Evolutionary conservation across 2,888 invertebrate species (phyloP), one percentile per base, ranked within the genome.

Genomic region (Clunio marinus): DNA sequence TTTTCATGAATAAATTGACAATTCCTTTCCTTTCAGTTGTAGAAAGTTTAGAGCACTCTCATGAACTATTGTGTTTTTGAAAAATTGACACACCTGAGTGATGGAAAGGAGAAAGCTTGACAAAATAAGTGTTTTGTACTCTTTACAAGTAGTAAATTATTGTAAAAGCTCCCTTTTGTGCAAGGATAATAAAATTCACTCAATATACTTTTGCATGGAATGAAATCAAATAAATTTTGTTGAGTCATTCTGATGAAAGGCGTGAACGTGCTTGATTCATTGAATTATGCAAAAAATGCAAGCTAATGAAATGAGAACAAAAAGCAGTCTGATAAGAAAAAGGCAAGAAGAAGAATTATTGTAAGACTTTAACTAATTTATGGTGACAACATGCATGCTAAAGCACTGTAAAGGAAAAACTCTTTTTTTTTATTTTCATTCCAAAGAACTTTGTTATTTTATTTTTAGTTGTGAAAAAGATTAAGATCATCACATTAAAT

Each of bases 361-460:
- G 10, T 10, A 32, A 32, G 17, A 58, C 58, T 58, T 58, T 58
- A 58, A 58, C n/a, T 58, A 58, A 58, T 58, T 58, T 58, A 28
- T 57, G 57, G 57, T 27, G 57, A 57, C 57, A 57, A 20, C 57
- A 57, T 27, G 57, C 57, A 57, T n/a, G n/a, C n/a, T n/a, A n/a
- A n/a, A n/a, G n/a, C n/a, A n/a, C n/a, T n/a, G n/a, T n/a, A n/a
- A n/a, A n/a, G n/a, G n/a, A n/a, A n/a, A n/a, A n/a, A n/a, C n/a
- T n/a, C n/a, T n/a, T 45, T 17, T 45, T 17, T 10, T 4, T 45
- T 45, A 4, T 32, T 32, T 4, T 10, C 4, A 32, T 7, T 32
- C 10, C 10, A 32, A 7, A 10, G 32, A 32, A 4, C 10, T 32
- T 32, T 32, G 4, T 32, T 32, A 32, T 32, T 32, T 10, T 32